Conservation (phyloP, 2,888 invertebrate species). For the Pyrrhosoma nymphula region DNA sequence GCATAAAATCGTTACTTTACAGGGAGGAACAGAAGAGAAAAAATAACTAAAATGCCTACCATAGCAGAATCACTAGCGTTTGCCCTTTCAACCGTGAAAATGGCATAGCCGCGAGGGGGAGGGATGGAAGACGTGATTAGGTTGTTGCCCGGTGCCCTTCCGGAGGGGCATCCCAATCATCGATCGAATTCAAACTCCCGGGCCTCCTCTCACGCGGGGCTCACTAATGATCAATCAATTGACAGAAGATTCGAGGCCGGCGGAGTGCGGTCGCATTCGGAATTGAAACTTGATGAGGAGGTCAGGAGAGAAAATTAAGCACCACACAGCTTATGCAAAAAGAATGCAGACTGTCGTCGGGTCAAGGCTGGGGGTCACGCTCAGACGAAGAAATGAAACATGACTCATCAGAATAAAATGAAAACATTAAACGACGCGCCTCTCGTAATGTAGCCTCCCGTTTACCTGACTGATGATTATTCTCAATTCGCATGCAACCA, state of each 20-base stretch:
- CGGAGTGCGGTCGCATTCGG: neutral
- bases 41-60: neutral
- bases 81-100: neutral
- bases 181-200: neutral
- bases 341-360: neutral
- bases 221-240: neutral
- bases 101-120: neutral
- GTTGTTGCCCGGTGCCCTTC: neutral
- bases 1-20: too few species aligned
- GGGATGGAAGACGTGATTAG: neutral
- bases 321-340: neutral
- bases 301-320: neutral
- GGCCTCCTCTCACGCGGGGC: neutral
- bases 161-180: neutral
- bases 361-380: neutral
- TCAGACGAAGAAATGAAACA: neutral
- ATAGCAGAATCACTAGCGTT: neutral
- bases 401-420: neutral
- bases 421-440: neutral
- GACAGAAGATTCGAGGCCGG: neutral
- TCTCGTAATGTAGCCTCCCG: neutral
- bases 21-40: too few species aligned
- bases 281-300: neutral
- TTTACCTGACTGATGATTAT: neutral
- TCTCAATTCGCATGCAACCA: too few species aligned